Conservation (phyloP, 2,113 vertebrate species). For the Sitta europaea region DNA sequence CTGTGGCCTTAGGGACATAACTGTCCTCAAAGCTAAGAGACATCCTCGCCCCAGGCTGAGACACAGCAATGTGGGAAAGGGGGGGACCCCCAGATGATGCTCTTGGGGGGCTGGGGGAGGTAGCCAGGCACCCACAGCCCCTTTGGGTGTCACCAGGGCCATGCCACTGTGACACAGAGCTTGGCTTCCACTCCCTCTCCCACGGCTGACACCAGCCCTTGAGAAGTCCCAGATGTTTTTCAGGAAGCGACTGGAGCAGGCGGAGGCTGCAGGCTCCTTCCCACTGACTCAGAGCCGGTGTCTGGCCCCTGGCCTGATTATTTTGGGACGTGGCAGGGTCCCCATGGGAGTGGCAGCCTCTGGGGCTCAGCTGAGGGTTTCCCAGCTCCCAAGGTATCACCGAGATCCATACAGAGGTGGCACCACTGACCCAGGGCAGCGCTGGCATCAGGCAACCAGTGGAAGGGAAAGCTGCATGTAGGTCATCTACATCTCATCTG, state of each 20-base stretch:
- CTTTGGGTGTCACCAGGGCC: not conserved
- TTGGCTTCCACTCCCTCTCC: not conserved
- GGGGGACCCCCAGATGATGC: not conserved
- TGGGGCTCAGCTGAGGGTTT: rapidly evolving
- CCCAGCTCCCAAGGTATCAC: not conserved
- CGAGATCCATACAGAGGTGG: rapidly evolving
- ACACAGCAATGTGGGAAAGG: rapidly evolving
- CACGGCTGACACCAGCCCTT: rapidly evolving
- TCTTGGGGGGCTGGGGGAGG: not conserved
- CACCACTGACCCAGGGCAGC: not conserved
- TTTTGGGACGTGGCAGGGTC: not conserved
- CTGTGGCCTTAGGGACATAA: not conserved
- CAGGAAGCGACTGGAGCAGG: not conserved
- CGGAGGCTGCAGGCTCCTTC: not conserved
- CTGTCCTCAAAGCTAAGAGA: not conserved
- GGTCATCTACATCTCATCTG: not conserved
- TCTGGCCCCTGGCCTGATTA: not conserved
- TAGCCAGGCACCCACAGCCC: rapidly evolving
- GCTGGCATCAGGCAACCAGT: not conserved
- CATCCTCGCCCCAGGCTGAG: not conserved
- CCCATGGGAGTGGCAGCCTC: not conserved
- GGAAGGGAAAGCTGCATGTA: not conserved
- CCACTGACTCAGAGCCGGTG: not conserved
- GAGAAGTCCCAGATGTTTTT: constrained; percentile 30
- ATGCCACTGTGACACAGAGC: not conserved